A percentile compares a stretch with the other conserved stretches of the same genome.
phyloP scores from a whole-genome alignment of 2,888 invertebrate species.

The Oegoconia quadripuncta region DNA sequence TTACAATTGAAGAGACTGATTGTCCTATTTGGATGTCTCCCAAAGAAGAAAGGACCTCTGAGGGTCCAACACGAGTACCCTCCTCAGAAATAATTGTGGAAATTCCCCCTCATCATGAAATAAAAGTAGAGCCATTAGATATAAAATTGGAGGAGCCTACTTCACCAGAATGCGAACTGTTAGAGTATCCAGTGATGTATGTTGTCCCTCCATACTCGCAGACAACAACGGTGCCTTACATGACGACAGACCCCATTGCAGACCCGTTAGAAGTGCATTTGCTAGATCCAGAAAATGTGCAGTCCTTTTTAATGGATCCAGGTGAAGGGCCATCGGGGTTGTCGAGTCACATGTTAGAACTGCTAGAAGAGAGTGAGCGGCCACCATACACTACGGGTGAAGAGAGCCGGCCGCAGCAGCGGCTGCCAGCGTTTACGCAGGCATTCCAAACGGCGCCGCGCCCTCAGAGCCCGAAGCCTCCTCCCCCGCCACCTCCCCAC shows the following conservation, averaged over 20 bases:
- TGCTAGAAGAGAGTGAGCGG: slow-evolving; percentile 51
- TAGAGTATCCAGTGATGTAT: slow-evolving; percentile 61
- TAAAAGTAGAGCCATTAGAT: slow-evolving; percentile 46
- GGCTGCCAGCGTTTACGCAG: slow-evolving; percentile 71
- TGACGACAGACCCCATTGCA: slow-evolving; percentile 42
- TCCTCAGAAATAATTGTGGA: slow-evolving; percentile 65
- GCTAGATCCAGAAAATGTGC: slow-evolving; percentile 51
- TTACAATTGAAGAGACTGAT: slow-evolving; percentile 46
- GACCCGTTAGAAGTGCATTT: slow-evolving; percentile 50
- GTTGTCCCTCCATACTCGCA: slow-evolving; percentile 58
- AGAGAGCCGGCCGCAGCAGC: slow-evolving; percentile 50
- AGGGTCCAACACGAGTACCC: slow-evolving; percentile 54
- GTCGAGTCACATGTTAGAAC: slow-evolving; percentile 57
- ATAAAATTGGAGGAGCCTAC: slow-evolving; percentile 50
- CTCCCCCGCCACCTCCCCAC: slow-evolving; percentile 67
- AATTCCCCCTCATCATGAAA: no score
- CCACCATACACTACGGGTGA: slow-evolving; percentile 43
- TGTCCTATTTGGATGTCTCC: slow-evolving; percentile 54
- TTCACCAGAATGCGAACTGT: slow-evolving; percentile 48
- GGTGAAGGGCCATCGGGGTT: slow-evolving; percentile 68
- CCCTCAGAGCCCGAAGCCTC: slow-evolving; percentile 69
- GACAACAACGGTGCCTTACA: slow-evolving; percentile 48
- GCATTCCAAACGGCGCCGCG: slow-evolving; percentile 67
- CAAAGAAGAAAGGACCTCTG: slow-evolving; percentile 45
- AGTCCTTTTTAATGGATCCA: slow-evolving; percentile 59